Conservation (phyloP, 2,113 vertebrate genomes). For the Ageneiosus marmoratus region DNA sequence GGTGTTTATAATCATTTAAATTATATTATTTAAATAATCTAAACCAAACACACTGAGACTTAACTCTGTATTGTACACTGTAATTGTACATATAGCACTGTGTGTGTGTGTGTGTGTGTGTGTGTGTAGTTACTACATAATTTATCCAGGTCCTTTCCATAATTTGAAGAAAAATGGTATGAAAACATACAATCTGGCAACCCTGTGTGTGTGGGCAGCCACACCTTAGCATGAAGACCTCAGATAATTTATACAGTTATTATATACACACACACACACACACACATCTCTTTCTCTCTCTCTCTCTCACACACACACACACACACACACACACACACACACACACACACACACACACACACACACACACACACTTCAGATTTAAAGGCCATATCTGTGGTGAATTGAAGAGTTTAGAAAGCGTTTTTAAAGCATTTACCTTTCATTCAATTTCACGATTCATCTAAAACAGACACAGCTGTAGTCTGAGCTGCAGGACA, state of each 20-base stretch:
- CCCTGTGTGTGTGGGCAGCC: background rate
- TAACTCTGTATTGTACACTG: background rate
- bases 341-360: too few species aligned
- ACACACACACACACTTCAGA: background rate
- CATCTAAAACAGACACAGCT: too few species aligned
- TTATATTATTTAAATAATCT: background rate
- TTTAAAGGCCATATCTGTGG: background rate
- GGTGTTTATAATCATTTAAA: background rate
- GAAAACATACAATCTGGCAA: background rate
- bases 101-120: background rate
- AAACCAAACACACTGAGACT: background rate
- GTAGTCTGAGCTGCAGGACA: too few species aligned
- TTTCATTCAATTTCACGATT: background rate
- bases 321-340: background rate
- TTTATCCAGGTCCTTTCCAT: background rate
- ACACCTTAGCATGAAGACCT: background rate
- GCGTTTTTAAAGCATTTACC: too few species aligned
- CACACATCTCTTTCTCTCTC: too few species aligned
- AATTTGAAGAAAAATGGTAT: background rate
- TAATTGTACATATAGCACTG: background rate
- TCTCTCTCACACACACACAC: background rate
- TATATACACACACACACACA: background rate
- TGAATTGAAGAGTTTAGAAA: background rate
- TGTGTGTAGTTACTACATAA: background rate
- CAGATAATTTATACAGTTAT: background rate